These are phyloP conservation scores for Lepidurus packardi DNA, from an alignment of 1,140 invertebrate species.

Conservation along the genomic window DNA sequence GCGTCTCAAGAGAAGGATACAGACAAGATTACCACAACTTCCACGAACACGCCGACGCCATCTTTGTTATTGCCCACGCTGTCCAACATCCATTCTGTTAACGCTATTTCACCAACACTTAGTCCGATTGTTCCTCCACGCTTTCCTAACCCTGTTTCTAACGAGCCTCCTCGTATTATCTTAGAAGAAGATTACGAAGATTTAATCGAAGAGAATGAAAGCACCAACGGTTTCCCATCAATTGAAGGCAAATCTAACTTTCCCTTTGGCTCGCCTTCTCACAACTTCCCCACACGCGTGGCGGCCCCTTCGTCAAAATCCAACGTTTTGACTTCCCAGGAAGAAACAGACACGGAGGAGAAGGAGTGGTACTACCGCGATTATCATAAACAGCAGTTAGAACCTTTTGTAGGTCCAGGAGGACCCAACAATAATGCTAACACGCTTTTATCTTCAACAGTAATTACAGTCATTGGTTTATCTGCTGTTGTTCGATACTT, in stretches of 20 bases:
- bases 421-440: slow-evolving; percentile 5
- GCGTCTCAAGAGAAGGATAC: background rate
- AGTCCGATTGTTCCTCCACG: background rate
- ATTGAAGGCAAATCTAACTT: background rate
- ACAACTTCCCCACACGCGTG: background rate
- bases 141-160: background rate
- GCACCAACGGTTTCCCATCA: background rate
- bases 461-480: background rate
- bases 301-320: background rate
- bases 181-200: slow-evolving; percentile 1
- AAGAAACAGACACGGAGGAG: background rate
- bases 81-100: background rate
- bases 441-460: background rate
- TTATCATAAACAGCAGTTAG: slow-evolving; percentile 64
- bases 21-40: background rate
- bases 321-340: slow-evolving; percentile 5
- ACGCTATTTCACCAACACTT: background rate
- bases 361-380: slow-evolving; percentile 69
- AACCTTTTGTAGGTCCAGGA: slow-evolving; percentile 57
- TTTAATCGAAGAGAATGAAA: background rate
- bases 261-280: background rate
- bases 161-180: background rate
- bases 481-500: background rate
- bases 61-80: background rate
- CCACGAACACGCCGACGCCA: background rate